These are phyloP conservation scores for Ennomos fuscantarius DNA, from an alignment of 2,888 invertebrate species.

Conservation along the genomic window DNA sequence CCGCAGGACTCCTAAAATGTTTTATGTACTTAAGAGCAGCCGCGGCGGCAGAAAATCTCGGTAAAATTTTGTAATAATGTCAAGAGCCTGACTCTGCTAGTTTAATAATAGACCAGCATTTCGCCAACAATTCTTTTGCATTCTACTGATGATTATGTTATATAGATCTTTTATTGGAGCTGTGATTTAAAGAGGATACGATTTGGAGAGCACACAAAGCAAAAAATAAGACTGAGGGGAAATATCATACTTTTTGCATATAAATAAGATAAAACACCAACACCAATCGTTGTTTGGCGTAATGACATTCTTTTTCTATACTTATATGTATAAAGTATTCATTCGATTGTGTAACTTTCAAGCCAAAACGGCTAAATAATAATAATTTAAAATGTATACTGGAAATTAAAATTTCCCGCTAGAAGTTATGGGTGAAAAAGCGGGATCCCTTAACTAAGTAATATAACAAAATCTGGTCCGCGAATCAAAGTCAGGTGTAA, in stretches of 20 bases:
- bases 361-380: too few species aligned
- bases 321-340: too few species aligned
- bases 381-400: too few species aligned
- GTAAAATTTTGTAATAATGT: constrained; percentile 58
- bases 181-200: not conserved
- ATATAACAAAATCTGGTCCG: too few species aligned
- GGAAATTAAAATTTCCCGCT: too few species aligned
- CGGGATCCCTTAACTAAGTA: too few species aligned
- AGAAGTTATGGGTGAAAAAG: too few species aligned
- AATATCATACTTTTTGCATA: not conserved
- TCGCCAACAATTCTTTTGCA: constrained; percentile 1
- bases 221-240: not conserved
- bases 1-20: constrained; percentile 70
- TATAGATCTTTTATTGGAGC: not conserved
- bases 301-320: not conserved
- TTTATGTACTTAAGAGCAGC: constrained; percentile 65
- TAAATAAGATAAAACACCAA: constrained; percentile 1
- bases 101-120: constrained; percentile 21
- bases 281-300: too few species aligned
- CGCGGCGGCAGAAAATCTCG: constrained; percentile 57
- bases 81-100: constrained; percentile 45
- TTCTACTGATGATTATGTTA: not conserved
- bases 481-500: too few species aligned
- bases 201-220: not conserved
- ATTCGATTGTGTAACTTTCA: too few species aligned